Evolutionary conservation across 2,888 invertebrate genomes (phyloP).

Genomic region (Clunio marinus): DNA sequence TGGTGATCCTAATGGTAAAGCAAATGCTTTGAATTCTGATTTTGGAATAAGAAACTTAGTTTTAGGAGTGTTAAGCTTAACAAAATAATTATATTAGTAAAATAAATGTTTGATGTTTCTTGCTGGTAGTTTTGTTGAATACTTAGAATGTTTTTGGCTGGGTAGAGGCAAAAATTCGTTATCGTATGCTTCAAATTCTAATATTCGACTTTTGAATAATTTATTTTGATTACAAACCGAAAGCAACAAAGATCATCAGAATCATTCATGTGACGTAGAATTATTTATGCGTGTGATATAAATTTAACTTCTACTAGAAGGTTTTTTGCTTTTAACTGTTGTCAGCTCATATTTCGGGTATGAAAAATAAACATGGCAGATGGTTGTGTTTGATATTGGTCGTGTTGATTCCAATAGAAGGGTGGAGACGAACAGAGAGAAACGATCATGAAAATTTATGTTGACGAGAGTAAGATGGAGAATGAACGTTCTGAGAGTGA

Average conservation of each 20-base stretch:
- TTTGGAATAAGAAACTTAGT: neutral
- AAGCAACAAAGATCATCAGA: too few relatives aligned
- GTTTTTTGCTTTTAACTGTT: neutral
- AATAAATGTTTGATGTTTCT: constrained; percentile 5
- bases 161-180: neutral
- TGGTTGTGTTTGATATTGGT: constrained; percentile 2
- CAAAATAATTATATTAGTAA: neutral
- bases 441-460: neutral
- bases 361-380: constrained; percentile 4
- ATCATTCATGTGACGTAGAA: neutral
- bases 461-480: neutral
- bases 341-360: neutral
- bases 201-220: too few relatives aligned
- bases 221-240: too few relatives aligned
- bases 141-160: neutral
- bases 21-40: constrained; percentile 1
- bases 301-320: neutral
- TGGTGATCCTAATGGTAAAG: neutral
- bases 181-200: neutral
- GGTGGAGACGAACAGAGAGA: constrained; percentile 2
- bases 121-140: neutral
- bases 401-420: neutral
- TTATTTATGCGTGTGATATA: constrained; percentile 7
- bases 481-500: neutral
- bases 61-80: neutral